Base-by-base conservation (phyloP, 2,888 invertebrate genomes). In the Xiphydria camelus region DNA sequence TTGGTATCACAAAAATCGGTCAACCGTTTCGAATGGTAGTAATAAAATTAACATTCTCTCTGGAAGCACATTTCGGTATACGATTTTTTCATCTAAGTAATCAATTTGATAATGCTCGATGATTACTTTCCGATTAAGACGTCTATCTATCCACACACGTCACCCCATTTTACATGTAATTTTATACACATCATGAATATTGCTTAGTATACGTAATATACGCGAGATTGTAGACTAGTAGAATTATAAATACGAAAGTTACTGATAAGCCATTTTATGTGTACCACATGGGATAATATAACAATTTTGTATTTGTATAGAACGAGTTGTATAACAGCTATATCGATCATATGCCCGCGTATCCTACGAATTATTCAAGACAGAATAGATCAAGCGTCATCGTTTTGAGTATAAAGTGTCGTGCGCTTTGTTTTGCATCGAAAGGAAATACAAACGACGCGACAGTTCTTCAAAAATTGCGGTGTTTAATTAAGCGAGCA, bases 211-310 rank as follows among this genome's bases (percentile, higher is more conserved):
- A 61, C 51, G 15, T 15, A 15, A 29, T 51, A 49, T 57, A 61
- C 38, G 61, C 61, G 51, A 51, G 53, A 46, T 57, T 57, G 54
- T 66, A 65, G 64, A 57, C 45, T 64, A 64, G 57, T 52, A 39
- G 37, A 36, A 40, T 47, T 55, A 64, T 62, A 57, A 53, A 61
- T 53, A 51, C 35, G 23, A 40, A 46, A 46, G 36, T 49, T 57
- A 61, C 51, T 47, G 57, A 64, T 67, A 68, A 67, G 65, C 56
- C 61, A 58, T 69, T 66, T 64, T 61, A 67, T 62, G 55, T 64
- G 61, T 66, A 64, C 56, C 62, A n/a, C n/a, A 64, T 62, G 65
- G 62, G 67, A 70, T 67, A 68, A 71, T 70, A 71, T 72, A 66
- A 64, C 65, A 54, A 68, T 68, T 73, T 73, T 72, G 70, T 73